Evolutionary conservation across 2,113 vertebrate genomes (phyloP).

Genomic region (Hucho hucho): DNA sequence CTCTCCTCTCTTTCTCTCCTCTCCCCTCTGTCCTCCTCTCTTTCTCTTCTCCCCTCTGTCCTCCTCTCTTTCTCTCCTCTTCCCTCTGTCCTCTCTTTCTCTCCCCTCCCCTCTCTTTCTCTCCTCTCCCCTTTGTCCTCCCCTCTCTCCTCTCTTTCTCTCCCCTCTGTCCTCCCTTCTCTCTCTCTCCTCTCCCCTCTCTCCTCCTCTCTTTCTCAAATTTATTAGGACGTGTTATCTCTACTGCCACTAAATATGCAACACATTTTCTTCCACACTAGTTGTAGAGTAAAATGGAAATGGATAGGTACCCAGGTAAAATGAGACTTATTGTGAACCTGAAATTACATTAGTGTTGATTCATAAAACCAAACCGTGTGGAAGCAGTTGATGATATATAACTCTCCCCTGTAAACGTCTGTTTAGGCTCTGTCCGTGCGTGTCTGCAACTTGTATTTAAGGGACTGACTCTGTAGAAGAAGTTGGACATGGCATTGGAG

Average conservation of each 20-base stretch:
- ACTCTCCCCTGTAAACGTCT: slow-evolving; percentile 22
- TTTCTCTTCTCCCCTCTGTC: too few relatives aligned
- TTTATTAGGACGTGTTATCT: not conserved
- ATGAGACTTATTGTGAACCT: not conserved
- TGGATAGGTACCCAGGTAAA: not conserved
- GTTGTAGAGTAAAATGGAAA: too few relatives aligned
- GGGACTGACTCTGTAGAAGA: slow-evolving; percentile 2
- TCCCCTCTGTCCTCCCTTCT: too few relatives aligned
- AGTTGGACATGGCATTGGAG: slow-evolving; percentile 87
- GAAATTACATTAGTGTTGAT: not conserved
- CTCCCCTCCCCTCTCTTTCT: too few relatives aligned
- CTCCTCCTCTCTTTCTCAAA: not conserved
- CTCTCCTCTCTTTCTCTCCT: too few relatives aligned
- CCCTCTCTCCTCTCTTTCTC: too few relatives aligned
- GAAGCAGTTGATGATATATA: slow-evolving; percentile 7
- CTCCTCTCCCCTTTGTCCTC: too few relatives aligned
- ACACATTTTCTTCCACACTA: too few relatives aligned
- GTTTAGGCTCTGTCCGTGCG: slow-evolving; percentile 9
- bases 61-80: too few relatives aligned
- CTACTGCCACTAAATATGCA: not conserved
- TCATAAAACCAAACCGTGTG: not conserved
- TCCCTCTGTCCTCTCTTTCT: too few relatives aligned
- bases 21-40: too few relatives aligned
- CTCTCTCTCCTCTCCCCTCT: too few relatives aligned
- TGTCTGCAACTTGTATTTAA: slow-evolving; percentile 29